Evolutionary conservation across 2,113 vertebrate species (phyloP).

Genomic region (Atherinomorus stipes): DNA sequence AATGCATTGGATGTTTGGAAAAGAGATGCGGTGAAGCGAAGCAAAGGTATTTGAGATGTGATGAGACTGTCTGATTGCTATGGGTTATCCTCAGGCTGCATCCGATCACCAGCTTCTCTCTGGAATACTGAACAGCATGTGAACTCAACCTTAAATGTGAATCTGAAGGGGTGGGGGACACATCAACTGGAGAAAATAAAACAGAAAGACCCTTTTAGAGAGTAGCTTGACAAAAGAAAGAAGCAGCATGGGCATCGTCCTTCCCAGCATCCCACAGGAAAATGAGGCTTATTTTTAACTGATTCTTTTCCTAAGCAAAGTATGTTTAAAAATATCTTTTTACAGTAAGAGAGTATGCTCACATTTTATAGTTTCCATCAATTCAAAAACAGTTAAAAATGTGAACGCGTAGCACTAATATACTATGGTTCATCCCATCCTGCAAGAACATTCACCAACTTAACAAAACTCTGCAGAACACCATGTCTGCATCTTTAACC

Average conservation of each 20-base stretch:
- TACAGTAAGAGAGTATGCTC: too few relatives aligned
- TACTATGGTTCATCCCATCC: too few relatives aligned
- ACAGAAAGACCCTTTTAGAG: neutral
- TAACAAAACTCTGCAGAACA: too few relatives aligned
- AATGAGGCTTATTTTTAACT: neutral
- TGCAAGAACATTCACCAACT: too few relatives aligned
- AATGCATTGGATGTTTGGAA: conserved; percentile 63
- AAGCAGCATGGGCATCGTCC: neutral
- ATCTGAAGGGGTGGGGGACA: conserved; percentile 14
- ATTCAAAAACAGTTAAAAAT: too few relatives aligned
- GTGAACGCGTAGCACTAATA: too few relatives aligned
- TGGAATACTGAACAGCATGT: conserved; percentile 62
- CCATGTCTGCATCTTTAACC: neutral
- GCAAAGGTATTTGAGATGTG: conserved; percentile 67
- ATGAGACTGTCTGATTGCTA: conserved; percentile 56
- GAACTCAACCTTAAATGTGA: conserved; percentile 46
- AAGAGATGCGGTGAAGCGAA: conserved; percentile 52
- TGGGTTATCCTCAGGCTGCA: conserved; percentile 38
- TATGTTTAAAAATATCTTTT: neutral
- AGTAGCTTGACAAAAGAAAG: neutral
- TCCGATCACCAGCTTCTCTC: conserved; percentile 33
- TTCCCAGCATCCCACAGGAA: neutral
- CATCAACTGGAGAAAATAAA: conserved; percentile 7
- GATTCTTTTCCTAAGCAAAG: neutral
- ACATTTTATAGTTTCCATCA: too few relatives aligned